Percentiles rank a stretch among this genome's conserved stretches.
These are phyloP conservation scores for Carpatolechia fugitivella DNA, from an alignment of 2,888 invertebrate species.

Conservation along the genomic window DNA sequence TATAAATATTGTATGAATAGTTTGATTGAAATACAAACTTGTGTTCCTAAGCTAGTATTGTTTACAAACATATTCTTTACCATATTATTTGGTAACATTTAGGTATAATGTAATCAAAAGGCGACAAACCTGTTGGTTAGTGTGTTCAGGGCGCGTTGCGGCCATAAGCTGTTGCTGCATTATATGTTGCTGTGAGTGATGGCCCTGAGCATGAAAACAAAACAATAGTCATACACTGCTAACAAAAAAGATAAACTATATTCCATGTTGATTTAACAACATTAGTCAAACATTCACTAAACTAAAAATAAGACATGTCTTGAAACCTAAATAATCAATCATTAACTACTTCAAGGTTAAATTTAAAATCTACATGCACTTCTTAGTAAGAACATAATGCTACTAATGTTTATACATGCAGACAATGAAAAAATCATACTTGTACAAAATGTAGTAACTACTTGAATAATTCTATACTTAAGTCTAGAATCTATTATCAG, in stretches of 20 bases:
- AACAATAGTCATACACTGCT: background rate
- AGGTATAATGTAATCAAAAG: background rate
- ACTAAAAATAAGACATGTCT: background rate
- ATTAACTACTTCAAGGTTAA: background rate
- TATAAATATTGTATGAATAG: too few relatives aligned
- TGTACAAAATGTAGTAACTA: background rate
- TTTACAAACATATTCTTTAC: too few relatives aligned
- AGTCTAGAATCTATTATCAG: background rate
- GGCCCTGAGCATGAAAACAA: slow-evolving; percentile 46
- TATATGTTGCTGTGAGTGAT: slow-evolving; percentile 76
- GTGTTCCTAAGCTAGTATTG: too few relatives aligned
- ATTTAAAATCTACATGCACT: slow-evolving; percentile 6
- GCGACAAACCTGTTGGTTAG: slow-evolving; percentile 64
- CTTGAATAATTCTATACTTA: background rate
- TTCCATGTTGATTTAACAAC: slow-evolving; percentile 3
- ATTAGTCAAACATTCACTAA: background rate
- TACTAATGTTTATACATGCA: background rate
- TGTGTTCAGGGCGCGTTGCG: slow-evolving; percentile 59
- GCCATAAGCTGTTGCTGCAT: slow-evolving; percentile 75
- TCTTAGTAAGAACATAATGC: background rate
- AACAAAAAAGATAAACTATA: slow-evolving; percentile 1
- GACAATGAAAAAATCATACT: background rate
- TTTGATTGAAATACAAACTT: too few relatives aligned
- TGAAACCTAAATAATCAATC: background rate
- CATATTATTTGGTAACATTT: background rate